Evolutionary conservation across 2,888 invertebrate species (phyloP).

Genomic region (Adineta ricciae): DNA sequence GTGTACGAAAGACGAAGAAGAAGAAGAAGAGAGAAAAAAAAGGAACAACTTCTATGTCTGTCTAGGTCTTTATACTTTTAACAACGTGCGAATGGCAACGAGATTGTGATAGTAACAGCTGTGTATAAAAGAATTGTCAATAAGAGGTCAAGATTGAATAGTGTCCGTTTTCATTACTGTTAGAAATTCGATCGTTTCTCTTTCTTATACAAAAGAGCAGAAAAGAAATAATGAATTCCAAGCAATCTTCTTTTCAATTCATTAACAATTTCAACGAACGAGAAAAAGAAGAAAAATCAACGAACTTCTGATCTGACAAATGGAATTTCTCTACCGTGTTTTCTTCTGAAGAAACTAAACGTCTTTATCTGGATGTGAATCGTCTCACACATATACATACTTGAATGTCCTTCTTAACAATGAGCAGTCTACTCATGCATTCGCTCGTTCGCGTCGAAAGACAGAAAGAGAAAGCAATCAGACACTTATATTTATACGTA

Average conservation of each 20-base stretch:
- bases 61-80: neutral
- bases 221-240: neutral
- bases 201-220: neutral
- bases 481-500: neutral
- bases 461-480: neutral
- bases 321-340: no score
- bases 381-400: neutral
- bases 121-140: neutral
- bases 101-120: neutral
- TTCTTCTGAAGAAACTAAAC: no score
- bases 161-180: neutral
- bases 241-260: neutral
- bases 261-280: neutral
- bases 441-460: neutral
- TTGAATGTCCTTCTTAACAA: neutral
- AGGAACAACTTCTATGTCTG: neutral
- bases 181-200: neutral
- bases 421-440: neutral
- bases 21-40: neutral
- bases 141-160: neutral
- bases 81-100: neutral
- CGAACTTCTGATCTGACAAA: neutral
- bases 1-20: neutral
- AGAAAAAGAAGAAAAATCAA: no score
- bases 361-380: neutral